phyloP scores from a whole-genome alignment of 2,888 invertebrate species.

The Ophion slaviceki region DNA sequence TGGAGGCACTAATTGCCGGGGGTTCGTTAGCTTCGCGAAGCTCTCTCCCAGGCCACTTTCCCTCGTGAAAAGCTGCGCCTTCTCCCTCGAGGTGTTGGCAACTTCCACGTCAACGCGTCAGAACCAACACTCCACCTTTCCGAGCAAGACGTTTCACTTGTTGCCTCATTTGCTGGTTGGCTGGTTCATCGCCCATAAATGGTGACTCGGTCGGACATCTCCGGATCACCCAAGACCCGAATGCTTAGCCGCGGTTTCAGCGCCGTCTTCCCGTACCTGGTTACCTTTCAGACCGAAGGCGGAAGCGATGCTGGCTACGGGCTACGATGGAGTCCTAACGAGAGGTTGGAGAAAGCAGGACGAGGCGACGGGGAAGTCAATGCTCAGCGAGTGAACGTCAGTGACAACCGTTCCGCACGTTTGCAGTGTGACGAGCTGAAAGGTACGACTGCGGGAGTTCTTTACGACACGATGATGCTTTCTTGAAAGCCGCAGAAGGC shows the following conservation, averaged over 20 bases:
- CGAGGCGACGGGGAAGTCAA: too few species aligned
- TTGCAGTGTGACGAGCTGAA: not conserved
- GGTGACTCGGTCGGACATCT: too few species aligned
- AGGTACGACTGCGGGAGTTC: constrained; percentile 11
- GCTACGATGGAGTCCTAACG: too few species aligned
- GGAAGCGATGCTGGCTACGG: too few species aligned
- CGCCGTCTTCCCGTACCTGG: too few species aligned
- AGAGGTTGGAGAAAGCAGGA: too few species aligned
- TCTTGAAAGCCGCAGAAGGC: not conserved
- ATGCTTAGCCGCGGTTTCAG: too few species aligned
- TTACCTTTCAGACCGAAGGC: too few species aligned
- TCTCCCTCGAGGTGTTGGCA: not conserved
- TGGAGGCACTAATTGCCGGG: constrained; percentile 31
- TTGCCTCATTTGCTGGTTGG: not conserved
- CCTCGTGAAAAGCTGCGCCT: not conserved
- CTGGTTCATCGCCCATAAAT: not conserved
- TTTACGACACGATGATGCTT: not conserved
- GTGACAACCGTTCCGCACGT: too few species aligned
- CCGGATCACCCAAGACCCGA: too few species aligned
- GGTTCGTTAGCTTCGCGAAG: constrained; percentile 39
- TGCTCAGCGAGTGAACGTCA: too few species aligned
- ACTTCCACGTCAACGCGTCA: constrained; percentile 18
- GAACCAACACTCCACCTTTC: constrained; percentile 19
- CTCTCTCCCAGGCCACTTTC: not conserved
- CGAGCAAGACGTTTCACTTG: not conserved